phyloP scores from a whole-genome alignment of 2,888 invertebrate species.

The Arrhopalites spinosus region DNA sequence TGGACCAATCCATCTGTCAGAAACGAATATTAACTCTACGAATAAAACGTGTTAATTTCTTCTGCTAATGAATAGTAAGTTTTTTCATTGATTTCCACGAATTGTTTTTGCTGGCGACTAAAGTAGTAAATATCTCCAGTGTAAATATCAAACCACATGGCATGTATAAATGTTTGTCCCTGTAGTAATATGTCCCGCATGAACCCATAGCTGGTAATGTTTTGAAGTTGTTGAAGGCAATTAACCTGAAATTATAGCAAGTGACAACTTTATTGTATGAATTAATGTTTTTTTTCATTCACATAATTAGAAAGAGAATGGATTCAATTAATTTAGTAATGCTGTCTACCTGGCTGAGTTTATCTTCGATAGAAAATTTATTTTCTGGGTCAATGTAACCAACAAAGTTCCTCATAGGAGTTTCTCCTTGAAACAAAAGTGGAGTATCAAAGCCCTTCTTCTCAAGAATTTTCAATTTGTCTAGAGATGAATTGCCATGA shows the following conservation, averaged over 20 bases:
- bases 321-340: neutral
- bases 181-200: conserved; percentile 78
- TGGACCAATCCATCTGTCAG: no score
- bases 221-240: conserved; percentile 88
- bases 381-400: conserved; percentile 94
- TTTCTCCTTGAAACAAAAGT: conserved; percentile 83
- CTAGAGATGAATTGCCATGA: conserved; percentile 79
- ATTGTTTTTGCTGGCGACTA: conserved; percentile 81
- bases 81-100: conserved; percentile 83
- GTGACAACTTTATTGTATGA: no score
- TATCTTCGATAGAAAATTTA: conserved; percentile 85
- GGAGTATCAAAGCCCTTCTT: conserved; percentile 70
- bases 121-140: conserved; percentile 95
- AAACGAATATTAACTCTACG: conserved; percentile 58
- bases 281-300: no score
- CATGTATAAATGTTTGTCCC: conserved; percentile 85
- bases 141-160: conserved; percentile 97
- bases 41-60: conserved; percentile 81
- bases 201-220: conserved; percentile 90
- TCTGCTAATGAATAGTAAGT: conserved; percentile 74
- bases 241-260: conserved; percentile 70
- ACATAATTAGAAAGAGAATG: neutral
- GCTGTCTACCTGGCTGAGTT: conserved; percentile 81
- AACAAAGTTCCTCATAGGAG: conserved; percentile 82
- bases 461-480: conserved; percentile 78